phyloP scores from a whole-genome alignment of 2,797 vertebrate species.

The Selene dorsalis region DNA sequence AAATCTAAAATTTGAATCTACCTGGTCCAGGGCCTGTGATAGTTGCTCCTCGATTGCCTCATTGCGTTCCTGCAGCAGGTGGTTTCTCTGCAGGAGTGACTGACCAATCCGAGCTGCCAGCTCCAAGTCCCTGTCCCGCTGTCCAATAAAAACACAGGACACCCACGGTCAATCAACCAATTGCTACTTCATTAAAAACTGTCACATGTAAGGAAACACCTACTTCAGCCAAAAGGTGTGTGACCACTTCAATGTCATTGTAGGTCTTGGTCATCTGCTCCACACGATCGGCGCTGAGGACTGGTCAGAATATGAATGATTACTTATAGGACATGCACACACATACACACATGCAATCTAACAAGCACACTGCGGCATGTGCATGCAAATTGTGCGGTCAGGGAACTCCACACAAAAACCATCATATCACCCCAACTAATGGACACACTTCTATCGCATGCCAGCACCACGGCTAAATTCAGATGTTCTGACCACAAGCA shows the following conservation, averaged over 20 bases:
- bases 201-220: not conserved
- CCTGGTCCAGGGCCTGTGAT: constrained; percentile 93
- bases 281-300: constrained; percentile 88
- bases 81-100: constrained; percentile 95
- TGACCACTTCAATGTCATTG: constrained; percentile 94
- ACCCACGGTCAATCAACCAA: constrained; percentile 16
- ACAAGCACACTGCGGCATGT: not conserved
- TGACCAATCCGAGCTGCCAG: constrained; percentile 97
- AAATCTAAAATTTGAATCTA: constrained; percentile 48
- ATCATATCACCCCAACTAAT: constrained; percentile 5
- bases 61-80: constrained; percentile 92
- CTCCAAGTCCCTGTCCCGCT: constrained; percentile 97
- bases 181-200: not conserved
- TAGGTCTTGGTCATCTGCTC: constrained; percentile 93
- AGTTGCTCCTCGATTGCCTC: constrained; percentile 95
- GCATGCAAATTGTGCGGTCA: constrained; percentile 40
- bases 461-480: constrained; percentile 5
- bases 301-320: constrained; percentile 69
- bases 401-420: not conserved
- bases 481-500: constrained; percentile 63
- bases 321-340: not conserved
- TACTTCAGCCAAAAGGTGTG: constrained; percentile 95
- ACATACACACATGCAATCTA: constrained; percentile 6
- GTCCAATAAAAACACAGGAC: constrained; percentile 40
- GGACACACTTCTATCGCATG: constrained; percentile 22